Percentiles rank a stretch among this genome's conserved stretches.
Evolutionary conservation across 2,113 vertebrate species (phyloP).

Genomic region (Lagenorhynchus albirostris): DNA sequence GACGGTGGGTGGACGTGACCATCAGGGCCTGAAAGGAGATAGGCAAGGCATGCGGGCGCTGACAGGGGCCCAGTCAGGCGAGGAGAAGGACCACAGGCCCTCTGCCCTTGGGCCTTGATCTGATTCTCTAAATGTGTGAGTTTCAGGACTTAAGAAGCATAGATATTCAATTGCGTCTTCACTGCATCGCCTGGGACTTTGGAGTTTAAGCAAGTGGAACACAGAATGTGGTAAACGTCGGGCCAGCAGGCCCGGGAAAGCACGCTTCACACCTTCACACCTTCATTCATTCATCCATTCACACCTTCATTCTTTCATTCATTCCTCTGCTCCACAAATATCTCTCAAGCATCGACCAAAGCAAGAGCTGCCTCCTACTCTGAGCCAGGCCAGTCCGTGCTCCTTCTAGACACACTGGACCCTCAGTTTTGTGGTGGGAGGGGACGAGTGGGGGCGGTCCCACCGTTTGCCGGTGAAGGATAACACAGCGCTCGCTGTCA

Average conservation of each 20-base stretch:
- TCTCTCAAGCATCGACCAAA: neutral
- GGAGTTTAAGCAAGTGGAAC: neutral
- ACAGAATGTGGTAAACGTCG: rapidly evolving
- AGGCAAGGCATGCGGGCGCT: rapidly evolving
- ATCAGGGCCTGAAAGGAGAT: neutral
- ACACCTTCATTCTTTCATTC: rapidly evolving
- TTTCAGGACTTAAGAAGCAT: neutral
- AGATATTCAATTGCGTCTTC: neutral
- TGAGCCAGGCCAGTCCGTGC: rapidly evolving
- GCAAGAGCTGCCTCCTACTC: too few species aligned
- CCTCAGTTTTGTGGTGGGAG: rapidly evolving
- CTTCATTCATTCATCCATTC: neutral
- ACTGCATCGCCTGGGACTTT: neutral
- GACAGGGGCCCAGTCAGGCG: neutral
- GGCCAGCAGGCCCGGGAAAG: neutral
- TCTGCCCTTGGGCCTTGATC: neutral
- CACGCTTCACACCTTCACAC: rapidly evolving
- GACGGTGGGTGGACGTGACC: too few species aligned
- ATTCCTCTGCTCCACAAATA: rapidly evolving
- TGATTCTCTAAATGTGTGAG: too few species aligned
- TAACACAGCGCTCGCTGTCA: rapidly evolving
- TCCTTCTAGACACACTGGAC: rapidly evolving
- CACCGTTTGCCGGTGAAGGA: neutral
- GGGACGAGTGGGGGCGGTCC: neutral
- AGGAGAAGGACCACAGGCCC: neutral